Base-by-base conservation (phyloP, 2,797 vertebrate species). In the Ataeniobius toweri region DNA sequence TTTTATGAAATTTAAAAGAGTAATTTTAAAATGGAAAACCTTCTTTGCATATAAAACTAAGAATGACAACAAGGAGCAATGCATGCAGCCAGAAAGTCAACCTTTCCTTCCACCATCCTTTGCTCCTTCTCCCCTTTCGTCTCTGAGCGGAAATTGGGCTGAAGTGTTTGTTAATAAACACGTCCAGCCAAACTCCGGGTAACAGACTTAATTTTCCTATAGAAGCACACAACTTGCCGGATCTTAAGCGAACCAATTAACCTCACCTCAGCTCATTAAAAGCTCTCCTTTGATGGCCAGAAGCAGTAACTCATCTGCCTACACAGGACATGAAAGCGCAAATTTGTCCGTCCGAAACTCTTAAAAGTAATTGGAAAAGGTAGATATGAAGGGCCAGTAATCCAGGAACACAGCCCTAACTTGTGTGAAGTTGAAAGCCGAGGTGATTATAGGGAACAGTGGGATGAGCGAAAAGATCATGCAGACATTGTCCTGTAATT, bases 91-190 rank as follows among this genome's bases (percentile, higher is more conserved):
- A 36, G 36, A 86, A 72, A 81, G 89, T 89, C 85, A 88, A 82
- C 84, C 71, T 75, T 67, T 82, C 75, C 9, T 48, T n/a, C 63
- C 9, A 14, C 63, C 75, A 58, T 81, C 41, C 70, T 16, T 65
- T 80, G 59, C 75, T 18, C 8, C 77, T 74, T 55, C 77, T 73
- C 72, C 55, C 46, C 46, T 74, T 80, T 80, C 82, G 89, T 83
- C 86, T 84, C 87, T 88, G 92, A 92, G 84, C 86, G 73, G 87
- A 95, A 92, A 94, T 95, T 95, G 89, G 89, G 86, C 91, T 95
- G 92, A 95, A 95, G 95, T 95, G 94, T 95, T 95, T 95, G 94
- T 95, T 94, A 95, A 95, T 95, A 94, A 95, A 94, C 86, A 90
- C 95, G 90, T 96, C 94, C 93, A 79, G 84, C 84, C 89, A 94